These are phyloP conservation scores for Neodiprion lecontei DNA, from an alignment of 1,140 invertebrate species.

Conservation along the genomic window DNA sequence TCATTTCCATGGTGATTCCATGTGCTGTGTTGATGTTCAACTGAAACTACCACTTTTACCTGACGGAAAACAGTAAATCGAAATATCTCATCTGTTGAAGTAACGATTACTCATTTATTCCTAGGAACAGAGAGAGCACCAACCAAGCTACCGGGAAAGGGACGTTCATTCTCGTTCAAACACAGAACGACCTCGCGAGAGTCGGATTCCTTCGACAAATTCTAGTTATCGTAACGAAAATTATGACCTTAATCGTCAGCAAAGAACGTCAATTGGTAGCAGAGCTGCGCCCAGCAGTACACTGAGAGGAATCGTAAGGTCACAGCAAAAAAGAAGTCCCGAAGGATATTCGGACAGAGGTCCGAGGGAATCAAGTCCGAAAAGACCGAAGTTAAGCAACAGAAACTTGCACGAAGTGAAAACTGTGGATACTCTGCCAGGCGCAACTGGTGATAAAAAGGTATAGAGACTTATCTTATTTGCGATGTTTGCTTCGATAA, in stretches of 20 bases:
- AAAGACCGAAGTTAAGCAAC: slow-evolving; percentile 34
- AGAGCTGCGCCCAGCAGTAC: slow-evolving; percentile 26
- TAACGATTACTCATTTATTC: slow-evolving; percentile 17
- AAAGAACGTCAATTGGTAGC: slow-evolving; percentile 31
- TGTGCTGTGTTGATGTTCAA: neutral
- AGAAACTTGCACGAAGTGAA: slow-evolving; percentile 41
- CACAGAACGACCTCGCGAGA: slow-evolving; percentile 39
- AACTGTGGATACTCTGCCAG: slow-evolving; percentile 27
- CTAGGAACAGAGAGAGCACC: slow-evolving; percentile 44
- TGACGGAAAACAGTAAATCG: neutral
- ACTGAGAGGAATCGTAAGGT: slow-evolving; percentile 30
- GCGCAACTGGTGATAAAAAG: slow-evolving; percentile 19
- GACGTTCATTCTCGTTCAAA: slow-evolving; percentile 40
- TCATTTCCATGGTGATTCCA: slow-evolving; percentile 10
- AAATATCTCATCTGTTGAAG: neutral
- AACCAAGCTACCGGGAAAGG: slow-evolving; percentile 51
- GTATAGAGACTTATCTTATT: slow-evolving; percentile 23
- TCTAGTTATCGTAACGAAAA: slow-evolving; percentile 37
- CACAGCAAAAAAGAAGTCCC: slow-evolving; percentile 36
- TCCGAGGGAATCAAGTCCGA: slow-evolving; percentile 34
- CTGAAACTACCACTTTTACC: neutral
- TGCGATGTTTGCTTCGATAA: too few species aligned
- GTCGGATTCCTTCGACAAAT: slow-evolving; percentile 29
- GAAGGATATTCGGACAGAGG: slow-evolving; percentile 32
- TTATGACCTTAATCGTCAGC: slow-evolving; percentile 40